phyloP scores from a whole-genome alignment of 2,113 vertebrate species.

The Ceratotherium simum region DNA sequence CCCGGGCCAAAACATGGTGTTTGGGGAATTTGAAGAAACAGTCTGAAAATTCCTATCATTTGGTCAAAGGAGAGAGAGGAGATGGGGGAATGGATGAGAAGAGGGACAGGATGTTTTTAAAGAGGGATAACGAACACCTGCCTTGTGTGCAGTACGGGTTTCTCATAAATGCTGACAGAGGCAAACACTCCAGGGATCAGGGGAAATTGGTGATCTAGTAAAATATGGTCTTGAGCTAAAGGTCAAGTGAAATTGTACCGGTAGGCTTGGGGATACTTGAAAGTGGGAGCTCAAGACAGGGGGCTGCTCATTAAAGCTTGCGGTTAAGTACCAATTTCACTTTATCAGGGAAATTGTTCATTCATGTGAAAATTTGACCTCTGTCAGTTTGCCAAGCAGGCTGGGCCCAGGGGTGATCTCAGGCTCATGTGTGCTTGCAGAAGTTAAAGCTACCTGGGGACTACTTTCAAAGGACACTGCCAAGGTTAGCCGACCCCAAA shows the following conservation, averaged over 20 bases:
- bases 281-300: conserved; percentile 62
- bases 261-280: conserved; percentile 76
- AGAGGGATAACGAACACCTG: not conserved
- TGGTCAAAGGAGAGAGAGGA: not conserved
- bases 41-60: not conserved
- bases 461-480: conserved; percentile 83
- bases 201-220: conserved; percentile 69
- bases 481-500: conserved; percentile 84
- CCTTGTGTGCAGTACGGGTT: not conserved
- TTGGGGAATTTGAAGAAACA: not conserved
- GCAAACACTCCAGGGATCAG: conserved; percentile 62
- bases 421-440: conserved; percentile 68
- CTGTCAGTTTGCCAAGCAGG: conserved; percentile 84
- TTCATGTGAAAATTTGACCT: conserved; percentile 87
- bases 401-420: conserved; percentile 76
- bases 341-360: conserved; percentile 84
- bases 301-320: conserved; percentile 71
- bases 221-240: conserved; percentile 77
- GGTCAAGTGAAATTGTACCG: conserved; percentile 75
- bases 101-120: not conserved
- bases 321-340: conserved; percentile 68
- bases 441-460: conserved; percentile 85
- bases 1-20: not conserved
- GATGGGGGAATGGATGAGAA: no score
- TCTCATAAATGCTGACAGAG: conserved; percentile 59